A percentile compares a stretch with the other conserved stretches of the same genome.
Conservation (phyloP, 1,140 invertebrate species). For the Drosophila albomicans region DNA sequence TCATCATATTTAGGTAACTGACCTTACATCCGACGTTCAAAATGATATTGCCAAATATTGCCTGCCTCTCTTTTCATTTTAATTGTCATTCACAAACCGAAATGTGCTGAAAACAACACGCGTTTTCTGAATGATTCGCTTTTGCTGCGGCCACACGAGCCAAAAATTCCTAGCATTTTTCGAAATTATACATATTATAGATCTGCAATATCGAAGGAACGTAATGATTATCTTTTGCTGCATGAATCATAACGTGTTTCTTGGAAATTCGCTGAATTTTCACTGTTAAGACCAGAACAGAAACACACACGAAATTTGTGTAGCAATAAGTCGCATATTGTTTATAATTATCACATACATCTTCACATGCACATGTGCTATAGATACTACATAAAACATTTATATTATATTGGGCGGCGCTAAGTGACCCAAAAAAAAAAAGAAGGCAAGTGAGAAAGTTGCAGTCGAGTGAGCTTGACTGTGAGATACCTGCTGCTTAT, state of each 20-base stretch:
- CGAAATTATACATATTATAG: conserved; percentile 39
- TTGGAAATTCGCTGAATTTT: conserved; percentile 64
- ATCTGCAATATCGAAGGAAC: conserved; percentile 32
- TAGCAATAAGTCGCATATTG: conserved; percentile 54
- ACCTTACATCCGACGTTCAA: conserved; percentile 37
- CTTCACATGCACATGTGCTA: conserved; percentile 13
- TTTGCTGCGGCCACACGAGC: conserved; percentile 64
- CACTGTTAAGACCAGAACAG: conserved; percentile 13
- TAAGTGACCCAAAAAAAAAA: conserved; percentile 36
- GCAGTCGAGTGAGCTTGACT: too few relatives aligned
- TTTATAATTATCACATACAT: conserved; percentile 55
- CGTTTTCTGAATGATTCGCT: conserved; percentile 68
- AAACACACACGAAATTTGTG: conserved; percentile 17
- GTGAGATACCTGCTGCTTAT: too few relatives aligned
- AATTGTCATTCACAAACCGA: conserved; percentile 11
- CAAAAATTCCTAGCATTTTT: conserved; percentile 63
- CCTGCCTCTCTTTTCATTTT: neutral
- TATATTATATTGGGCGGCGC: conserved; percentile 50
- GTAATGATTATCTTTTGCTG: conserved; percentile 43
- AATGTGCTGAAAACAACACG: conserved; percentile 40
- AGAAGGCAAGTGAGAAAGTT: too few relatives aligned
- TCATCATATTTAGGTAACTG: conserved; percentile 48
- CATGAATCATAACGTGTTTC: conserved; percentile 64
- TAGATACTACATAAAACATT: conserved; percentile 5
- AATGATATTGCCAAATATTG: neutral